A percentile compares a stretch with the other conserved stretches of the same genome.
phyloP scores from a whole-genome alignment of 2,113 vertebrate genomes.

The Riparia riparia region DNA sequence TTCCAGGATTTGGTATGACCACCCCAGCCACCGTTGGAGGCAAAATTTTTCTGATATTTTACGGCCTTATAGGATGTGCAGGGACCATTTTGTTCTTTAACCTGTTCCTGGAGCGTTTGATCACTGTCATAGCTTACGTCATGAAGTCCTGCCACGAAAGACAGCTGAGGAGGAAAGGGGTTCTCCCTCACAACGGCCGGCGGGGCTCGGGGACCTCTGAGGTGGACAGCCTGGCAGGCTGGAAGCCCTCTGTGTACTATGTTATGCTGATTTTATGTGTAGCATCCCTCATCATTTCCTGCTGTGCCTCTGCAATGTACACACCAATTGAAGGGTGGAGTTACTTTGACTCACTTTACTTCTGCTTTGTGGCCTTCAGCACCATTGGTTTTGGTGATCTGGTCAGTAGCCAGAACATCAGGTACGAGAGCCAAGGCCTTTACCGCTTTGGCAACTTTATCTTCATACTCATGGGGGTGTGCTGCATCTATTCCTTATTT shows the following conservation, averaged over 20 bases:
- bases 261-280: constrained; percentile 94
- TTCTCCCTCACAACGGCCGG: constrained; percentile 70
- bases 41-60: constrained; percentile 96
- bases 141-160: constrained; percentile 88
- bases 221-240: constrained; percentile 79
- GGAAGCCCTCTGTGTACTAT: constrained; percentile 97
- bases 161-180: constrained; percentile 80
- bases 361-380: constrained; percentile 98
- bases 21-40: constrained; percentile 91
- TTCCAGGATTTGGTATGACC: constrained; percentile 96
- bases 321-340: constrained; percentile 90
- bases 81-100: constrained; percentile 97
- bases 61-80: constrained; percentile 92
- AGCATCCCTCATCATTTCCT: constrained; percentile 90
- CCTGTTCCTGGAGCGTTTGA: constrained; percentile 95
- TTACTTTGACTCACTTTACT: constrained; percentile 96
- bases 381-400: constrained; percentile 98
- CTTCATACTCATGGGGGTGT: constrained; percentile 94
- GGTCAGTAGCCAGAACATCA: constrained; percentile 90
- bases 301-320: constrained; percentile 94
- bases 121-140: constrained; percentile 88
- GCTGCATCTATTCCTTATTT: constrained; percentile 98
- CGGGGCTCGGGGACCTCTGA: constrained; percentile 28
- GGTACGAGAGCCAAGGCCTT: constrained; percentile 84
- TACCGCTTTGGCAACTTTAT: constrained; percentile 92